Evolutionary conservation across 92 coral and sea anemone genomes (phyloP).

Genomic region (Nematostella vectensis): DNA sequence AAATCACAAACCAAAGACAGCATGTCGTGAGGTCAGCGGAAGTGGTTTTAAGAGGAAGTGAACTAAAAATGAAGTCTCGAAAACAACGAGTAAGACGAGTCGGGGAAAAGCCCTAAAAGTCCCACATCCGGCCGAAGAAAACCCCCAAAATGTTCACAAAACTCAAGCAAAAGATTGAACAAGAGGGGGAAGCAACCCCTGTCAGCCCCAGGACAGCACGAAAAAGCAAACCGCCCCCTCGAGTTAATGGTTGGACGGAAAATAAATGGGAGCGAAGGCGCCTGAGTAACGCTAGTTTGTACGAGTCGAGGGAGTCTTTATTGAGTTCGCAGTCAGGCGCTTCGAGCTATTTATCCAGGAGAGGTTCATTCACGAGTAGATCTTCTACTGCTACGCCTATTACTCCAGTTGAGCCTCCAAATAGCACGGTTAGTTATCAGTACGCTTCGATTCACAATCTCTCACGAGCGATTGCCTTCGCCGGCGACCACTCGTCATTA

Average conservation of each 20-base stretch:
- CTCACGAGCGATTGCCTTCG: background rate
- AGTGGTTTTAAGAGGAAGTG: slow-evolving; percentile 51
- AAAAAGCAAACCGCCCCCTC: slow-evolving; percentile 15
- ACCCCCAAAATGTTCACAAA: slow-evolving; percentile 71
- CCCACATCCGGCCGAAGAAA: background rate
- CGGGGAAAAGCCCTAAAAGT: background rate
- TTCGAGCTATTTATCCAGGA: slow-evolving; percentile 60
- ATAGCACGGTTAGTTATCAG: slow-evolving; percentile 56
- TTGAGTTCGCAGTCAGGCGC: slow-evolving; percentile 63
- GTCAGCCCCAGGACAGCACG: slow-evolving; percentile 72
- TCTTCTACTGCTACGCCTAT: slow-evolving; percentile 36
- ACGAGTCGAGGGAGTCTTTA: slow-evolving; percentile 89
- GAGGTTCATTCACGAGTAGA: slow-evolving; percentile 62
- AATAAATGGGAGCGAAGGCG: slow-evolving; percentile 96
- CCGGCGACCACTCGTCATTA: slow-evolving; percentile 22
- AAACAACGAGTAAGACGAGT: slow-evolving; percentile 4
- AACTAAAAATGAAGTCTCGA: slow-evolving; percentile 13
- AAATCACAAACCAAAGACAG: too few relatives aligned
- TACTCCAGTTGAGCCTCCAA: slow-evolving; percentile 50
- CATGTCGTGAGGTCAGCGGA: too few relatives aligned
- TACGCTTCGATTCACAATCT: background rate
- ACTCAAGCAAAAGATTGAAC: slow-evolving; percentile 96
- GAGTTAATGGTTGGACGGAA: slow-evolving; percentile 68
- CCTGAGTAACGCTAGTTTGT: slow-evolving; percentile 86
- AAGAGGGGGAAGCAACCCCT: slow-evolving; percentile 82